A percentile compares a stretch with the other conserved stretches of the same genome.
phyloP scores from a whole-genome alignment of 2,113 vertebrate species.

The Poicephalus meyeri region DNA sequence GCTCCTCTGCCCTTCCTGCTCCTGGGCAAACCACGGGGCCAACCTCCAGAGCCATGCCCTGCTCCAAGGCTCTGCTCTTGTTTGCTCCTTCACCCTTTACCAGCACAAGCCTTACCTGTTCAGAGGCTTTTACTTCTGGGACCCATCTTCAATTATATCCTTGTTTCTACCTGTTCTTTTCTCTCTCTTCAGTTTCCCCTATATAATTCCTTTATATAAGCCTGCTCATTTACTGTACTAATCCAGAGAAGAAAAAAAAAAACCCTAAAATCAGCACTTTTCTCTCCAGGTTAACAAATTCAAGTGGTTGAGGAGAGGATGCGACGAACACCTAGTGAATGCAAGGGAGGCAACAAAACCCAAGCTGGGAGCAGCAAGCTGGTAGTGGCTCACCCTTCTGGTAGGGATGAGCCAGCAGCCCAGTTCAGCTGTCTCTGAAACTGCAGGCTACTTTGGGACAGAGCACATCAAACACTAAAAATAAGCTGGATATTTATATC shows the following conservation, averaged over 20 bases:
- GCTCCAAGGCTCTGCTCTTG: neutral
- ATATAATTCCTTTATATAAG: fast-evolving
- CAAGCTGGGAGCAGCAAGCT: neutral
- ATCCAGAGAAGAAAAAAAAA: neutral
- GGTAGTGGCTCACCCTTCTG: neutral
- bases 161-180: neutral
- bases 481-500: slow-evolving; percentile 18
- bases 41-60: neutral
- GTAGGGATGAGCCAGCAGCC: neutral
- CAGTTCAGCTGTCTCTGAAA: neutral
- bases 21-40: neutral
- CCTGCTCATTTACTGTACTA: neutral
- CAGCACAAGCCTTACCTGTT: neutral
- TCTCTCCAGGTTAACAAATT: neutral
- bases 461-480: neutral
- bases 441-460: neutral
- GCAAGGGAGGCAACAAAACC: neutral
- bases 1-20: neutral
- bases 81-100: neutral
- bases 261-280: neutral
- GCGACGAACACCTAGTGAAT: neutral
- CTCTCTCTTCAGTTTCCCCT: neutral
- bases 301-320: neutral
- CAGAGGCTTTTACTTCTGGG: neutral
- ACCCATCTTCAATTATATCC: neutral